Evolutionary conservation across 2,113 vertebrate genomes (phyloP), one percentile per base, ranked within the genome.

Genomic region (Connochaetes taurinus): DNA sequence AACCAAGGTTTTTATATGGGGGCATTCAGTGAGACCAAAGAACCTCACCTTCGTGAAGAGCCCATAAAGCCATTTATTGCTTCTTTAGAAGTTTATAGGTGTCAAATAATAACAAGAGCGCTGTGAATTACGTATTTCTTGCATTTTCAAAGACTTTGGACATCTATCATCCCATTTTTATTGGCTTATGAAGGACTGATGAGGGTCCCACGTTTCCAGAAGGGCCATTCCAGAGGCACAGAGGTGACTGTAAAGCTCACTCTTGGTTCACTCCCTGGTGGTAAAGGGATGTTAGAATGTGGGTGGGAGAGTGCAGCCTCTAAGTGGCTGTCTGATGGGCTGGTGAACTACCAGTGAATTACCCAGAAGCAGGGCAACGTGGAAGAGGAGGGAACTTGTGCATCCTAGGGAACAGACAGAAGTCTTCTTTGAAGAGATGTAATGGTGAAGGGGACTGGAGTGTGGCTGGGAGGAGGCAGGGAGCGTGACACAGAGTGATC

Each of bases 121-220:
- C 19, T 5, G 36, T 64, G 76, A 55, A 87, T 90, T 47, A 31
- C 5, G 15, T 9, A 31, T 10, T 52, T 90, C 83, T 60, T 74
- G 40, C 78, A 58, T 92, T 87, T 96, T 80, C 64, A 45, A 85
- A 64, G 60, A 3, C 53, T 50, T 29, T 71, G n/a, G 47, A 85
- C 45, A 64, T 64, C 50, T 89, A 92, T 81, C 9, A 53, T 23
- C 17, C 17, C 81, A 50, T 57, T 96, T 92, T 87, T n/a, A 87
- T 29, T 86, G 47, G 60, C 94, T 95, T 58, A 31, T 33, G 57
- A 53, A 81, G 76, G 76, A 57, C 27, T 52, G 84, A 81, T 47
- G 92, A 82, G 60, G 64, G 19, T 87, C 71, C 87, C 76, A 78
- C 9, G 10, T 85, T 87, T 85, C 57, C 6, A 62, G n/a, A 60